These are phyloP conservation scores for Perdita meconis DNA, from an alignment of 2,888 invertebrate species.

Conservation along the genomic window DNA sequence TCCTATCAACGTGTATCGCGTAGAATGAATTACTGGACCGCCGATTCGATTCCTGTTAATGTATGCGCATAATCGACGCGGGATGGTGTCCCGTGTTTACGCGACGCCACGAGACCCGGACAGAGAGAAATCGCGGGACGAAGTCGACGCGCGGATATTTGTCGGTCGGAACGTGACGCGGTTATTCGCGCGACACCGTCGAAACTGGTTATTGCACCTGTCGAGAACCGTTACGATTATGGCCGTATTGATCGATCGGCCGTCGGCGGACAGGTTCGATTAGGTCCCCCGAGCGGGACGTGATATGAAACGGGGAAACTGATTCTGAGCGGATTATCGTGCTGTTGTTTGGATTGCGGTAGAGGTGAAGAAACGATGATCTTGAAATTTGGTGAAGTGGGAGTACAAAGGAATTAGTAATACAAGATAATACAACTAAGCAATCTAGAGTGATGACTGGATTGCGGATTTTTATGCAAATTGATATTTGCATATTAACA, in stretches of 20 bases:
- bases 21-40: not conserved
- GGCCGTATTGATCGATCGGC: conserved; percentile 28
- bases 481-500: too few species aligned
- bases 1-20: not conserved
- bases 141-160: not conserved
- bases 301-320: conserved; percentile 24
- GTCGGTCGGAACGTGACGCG: not conserved
- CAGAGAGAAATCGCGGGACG: not conserved
- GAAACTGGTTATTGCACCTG: conserved; percentile 14
- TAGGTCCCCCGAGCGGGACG: conserved; percentile 27
- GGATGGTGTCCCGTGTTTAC: not conserved
- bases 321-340: conserved; percentile 4
- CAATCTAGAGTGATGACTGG: too few species aligned
- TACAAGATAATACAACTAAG: too few species aligned
- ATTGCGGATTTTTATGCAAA: too few species aligned
- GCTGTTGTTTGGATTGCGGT: conserved; percentile 31
- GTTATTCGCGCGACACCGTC: not conserved
- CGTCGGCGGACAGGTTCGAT: conserved; percentile 27
- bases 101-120: not conserved
- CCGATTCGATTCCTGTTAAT: conserved; percentile 14
- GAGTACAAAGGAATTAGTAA: too few species aligned
- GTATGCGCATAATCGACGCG: not conserved
- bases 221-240: conserved; percentile 45
- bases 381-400: too few species aligned
- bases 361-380: not conserved